phyloP scores from a whole-genome alignment of 2,888 invertebrate species.

The Troilus luridus region DNA sequence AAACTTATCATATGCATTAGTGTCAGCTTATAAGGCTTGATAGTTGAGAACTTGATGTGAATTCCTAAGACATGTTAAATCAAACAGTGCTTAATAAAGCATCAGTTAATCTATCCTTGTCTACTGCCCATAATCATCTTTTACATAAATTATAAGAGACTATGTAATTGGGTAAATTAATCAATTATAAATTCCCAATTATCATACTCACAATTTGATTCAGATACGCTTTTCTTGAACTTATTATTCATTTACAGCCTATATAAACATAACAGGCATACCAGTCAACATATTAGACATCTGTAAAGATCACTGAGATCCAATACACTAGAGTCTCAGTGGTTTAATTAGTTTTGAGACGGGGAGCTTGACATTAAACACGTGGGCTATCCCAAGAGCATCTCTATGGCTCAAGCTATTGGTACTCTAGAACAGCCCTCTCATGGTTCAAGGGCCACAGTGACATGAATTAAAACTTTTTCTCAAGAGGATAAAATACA shows the following conservation, averaged over 20 bases:
- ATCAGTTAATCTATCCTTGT: background rate
- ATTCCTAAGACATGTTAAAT: background rate
- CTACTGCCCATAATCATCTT: background rate
- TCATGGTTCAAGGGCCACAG: background rate
- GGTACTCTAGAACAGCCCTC: background rate
- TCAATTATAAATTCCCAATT: no score
- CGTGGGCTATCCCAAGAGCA: background rate
- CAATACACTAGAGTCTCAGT: background rate
- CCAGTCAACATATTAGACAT: background rate
- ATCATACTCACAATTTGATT: background rate
- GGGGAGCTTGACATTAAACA: background rate
- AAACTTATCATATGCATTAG: background rate
- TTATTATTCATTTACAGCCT: accelerated
- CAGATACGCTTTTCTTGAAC: background rate
- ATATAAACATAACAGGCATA: background rate
- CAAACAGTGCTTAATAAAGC: background rate
- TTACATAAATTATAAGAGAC: background rate
- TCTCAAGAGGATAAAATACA: no score
- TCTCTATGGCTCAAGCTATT: background rate
- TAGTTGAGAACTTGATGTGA: background rate
- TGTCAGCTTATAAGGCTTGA: background rate
- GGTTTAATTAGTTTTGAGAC: background rate
- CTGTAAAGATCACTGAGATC: background rate
- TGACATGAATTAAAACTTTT: background rate
- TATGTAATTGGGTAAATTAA: background rate